phyloP scores from a whole-genome alignment of 1,140 invertebrate species.

The Eueides isabella region DNA sequence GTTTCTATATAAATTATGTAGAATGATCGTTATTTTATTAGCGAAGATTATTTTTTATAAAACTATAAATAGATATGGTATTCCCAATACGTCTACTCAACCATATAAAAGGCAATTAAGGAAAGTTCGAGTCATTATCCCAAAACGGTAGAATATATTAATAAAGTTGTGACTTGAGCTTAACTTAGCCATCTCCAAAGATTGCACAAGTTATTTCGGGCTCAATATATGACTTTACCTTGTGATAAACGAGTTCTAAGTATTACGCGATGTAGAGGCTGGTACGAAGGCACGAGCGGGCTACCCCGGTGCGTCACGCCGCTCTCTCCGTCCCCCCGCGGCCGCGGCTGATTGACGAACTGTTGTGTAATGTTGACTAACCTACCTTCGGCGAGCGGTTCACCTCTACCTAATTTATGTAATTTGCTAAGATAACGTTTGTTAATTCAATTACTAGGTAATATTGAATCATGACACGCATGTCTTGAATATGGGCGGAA shows the following conservation, averaged over 20 bases:
- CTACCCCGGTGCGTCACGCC: slow-evolving; percentile 32
- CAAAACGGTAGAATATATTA: not conserved
- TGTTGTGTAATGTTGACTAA: slow-evolving; percentile 32
- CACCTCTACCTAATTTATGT: not conserved
- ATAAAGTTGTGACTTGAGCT: not conserved
- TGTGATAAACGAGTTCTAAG: not conserved
- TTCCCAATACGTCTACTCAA: not conserved
- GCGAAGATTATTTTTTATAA: no score
- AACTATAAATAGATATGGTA: not conserved
- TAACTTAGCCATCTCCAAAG: not conserved
- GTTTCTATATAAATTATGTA: no score
- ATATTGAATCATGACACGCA: not conserved
- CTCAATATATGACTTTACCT: not conserved
- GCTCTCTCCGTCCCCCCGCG: not conserved
- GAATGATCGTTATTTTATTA: no score
- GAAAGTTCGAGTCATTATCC: not conserved
- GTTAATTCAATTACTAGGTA: not conserved
- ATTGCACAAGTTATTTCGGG: not conserved
- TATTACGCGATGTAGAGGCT: not conserved
- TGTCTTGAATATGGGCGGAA: no score
- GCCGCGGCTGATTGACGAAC: slow-evolving; percentile 5
- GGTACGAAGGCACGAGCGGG: slow-evolving; percentile 20
- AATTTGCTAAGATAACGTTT: not conserved
- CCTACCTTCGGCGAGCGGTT: not conserved
- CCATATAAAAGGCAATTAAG: not conserved